Percentiles rank a stretch among this genome's conserved stretches.
Evolutionary conservation across 2,797 vertebrate genomes (phyloP).

Genomic region (Pristis pectinata): DNA sequence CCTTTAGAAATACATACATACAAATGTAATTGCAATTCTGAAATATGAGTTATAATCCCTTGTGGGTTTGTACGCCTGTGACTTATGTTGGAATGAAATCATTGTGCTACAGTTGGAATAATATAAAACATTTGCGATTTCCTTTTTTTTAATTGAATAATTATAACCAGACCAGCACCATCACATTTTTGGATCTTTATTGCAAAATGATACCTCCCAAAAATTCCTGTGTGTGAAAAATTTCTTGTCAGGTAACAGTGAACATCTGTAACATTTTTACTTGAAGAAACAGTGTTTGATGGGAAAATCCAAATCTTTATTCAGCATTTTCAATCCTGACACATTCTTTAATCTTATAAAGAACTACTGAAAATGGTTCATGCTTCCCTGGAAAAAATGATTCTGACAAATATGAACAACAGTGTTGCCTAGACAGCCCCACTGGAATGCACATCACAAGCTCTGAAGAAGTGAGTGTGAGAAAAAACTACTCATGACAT

Average conservation of each 20-base stretch:
- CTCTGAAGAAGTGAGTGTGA: neutral
- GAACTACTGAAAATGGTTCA: neutral
- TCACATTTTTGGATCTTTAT: neutral
- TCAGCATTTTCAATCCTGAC: neutral
- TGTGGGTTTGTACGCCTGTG: neutral
- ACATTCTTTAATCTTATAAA: neutral
- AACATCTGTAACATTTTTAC: conserved; percentile 22
- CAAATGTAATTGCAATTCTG: neutral
- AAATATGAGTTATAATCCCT: neutral
- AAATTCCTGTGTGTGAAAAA: conserved; percentile 2
- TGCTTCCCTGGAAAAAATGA: neutral
- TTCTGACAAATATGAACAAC: neutral
- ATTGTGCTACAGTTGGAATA: neutral
- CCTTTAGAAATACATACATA: neutral
- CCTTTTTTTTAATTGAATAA: neutral
- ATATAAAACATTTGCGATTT: neutral
- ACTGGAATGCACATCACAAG: neutral
- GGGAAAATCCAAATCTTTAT: neutral
- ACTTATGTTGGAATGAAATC: conserved; percentile 17
- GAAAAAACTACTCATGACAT: neutral
- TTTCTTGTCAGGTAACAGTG: neutral
- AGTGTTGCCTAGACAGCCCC: too few relatives aligned
- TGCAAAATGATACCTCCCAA: neutral
- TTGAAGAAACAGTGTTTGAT: too few relatives aligned
- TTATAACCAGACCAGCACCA: neutral